These are phyloP conservation scores for Drosophila azteca DNA, from an alignment of 1,140 invertebrate species.

Conservation along the genomic window DNA sequence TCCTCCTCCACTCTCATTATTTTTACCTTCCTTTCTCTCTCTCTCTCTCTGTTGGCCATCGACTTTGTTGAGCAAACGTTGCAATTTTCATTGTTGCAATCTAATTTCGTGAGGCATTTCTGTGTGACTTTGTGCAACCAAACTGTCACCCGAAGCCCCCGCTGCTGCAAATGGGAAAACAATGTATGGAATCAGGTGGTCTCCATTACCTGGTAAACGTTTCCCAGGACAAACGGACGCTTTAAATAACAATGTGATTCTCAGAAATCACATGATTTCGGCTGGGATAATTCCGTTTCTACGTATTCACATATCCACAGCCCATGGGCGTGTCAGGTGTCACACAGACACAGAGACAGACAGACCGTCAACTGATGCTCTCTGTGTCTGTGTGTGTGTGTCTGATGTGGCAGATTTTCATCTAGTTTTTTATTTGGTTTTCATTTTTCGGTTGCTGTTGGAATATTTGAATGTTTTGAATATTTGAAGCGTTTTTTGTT, in stretches of 20 bases:
- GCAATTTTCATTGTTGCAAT: slow-evolving; percentile 48
- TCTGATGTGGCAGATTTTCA: slow-evolving; percentile 39
- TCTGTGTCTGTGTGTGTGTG: slow-evolving; percentile 10
- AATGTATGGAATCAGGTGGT: slow-evolving; percentile 28
- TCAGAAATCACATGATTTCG: background rate
- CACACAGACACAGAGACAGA: background rate
- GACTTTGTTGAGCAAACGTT: slow-evolving; percentile 26
- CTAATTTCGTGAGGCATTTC: slow-evolving; percentile 49
- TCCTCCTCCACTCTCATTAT: background rate
- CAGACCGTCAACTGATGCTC: slow-evolving; percentile 34
- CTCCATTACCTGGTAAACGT: background rate
- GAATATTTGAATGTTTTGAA: slow-evolving; percentile 13
- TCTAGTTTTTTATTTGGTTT: slow-evolving; percentile 2
- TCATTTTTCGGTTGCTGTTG: background rate
- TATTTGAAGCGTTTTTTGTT: slow-evolving; percentile 27
- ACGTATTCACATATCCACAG: background rate
- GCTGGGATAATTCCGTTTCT: slow-evolving; percentile 13
- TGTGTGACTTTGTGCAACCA: slow-evolving; percentile 19
- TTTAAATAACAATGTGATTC: slow-evolving; percentile 12
- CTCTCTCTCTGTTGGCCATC: background rate
- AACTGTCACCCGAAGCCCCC: slow-evolving; percentile 40
- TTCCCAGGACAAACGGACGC: background rate
- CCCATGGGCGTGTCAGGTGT: slow-evolving; percentile 18
- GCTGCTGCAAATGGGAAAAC: slow-evolving; percentile 8
- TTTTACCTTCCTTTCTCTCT: slow-evolving; percentile 8